Percentiles rank a stretch among this genome's conserved stretches.
Conservation (phyloP, 64 coral and sea anemone species). For the Dendronephthya gigantea region DNA sequence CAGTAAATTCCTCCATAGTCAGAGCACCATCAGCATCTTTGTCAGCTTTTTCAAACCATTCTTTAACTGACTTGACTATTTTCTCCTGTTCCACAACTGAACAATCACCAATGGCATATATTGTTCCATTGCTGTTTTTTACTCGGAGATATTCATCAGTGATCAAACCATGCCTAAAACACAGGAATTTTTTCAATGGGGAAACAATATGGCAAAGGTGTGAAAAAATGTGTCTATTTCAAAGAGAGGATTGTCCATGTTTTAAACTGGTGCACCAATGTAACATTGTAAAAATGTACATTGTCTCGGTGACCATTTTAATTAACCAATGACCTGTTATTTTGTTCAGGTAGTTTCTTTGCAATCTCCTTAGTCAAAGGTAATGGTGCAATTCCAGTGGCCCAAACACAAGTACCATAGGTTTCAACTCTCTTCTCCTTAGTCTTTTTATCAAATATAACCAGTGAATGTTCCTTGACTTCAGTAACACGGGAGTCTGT, state of each 20-base stretch:
- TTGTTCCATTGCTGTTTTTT: constrained; percentile 7
- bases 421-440: neutral
- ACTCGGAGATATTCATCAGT: constrained; percentile 2
- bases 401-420: neutral
- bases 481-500: neutral
- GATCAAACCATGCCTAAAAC: neutral
- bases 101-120: neutral
- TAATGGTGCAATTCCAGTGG: neutral
- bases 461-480: neutral
- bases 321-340: neutral
- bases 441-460: neutral
- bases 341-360: constrained; percentile 10
- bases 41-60: neutral
- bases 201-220: too few species aligned
- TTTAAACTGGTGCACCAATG: too few species aligned
- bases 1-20: constrained; percentile 3
- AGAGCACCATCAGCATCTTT: neutral
- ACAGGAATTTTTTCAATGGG: too few species aligned
- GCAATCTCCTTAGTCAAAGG: neutral
- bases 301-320: too few species aligned
- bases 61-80: neutral
- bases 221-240: too few species aligned
- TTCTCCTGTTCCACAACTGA: constrained; percentile 12
- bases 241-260: too few species aligned
- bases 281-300: too few species aligned